Evolutionary conservation across 2,888 invertebrate genomes (phyloP).

Genomic region (Flexamia atlantica): DNA sequence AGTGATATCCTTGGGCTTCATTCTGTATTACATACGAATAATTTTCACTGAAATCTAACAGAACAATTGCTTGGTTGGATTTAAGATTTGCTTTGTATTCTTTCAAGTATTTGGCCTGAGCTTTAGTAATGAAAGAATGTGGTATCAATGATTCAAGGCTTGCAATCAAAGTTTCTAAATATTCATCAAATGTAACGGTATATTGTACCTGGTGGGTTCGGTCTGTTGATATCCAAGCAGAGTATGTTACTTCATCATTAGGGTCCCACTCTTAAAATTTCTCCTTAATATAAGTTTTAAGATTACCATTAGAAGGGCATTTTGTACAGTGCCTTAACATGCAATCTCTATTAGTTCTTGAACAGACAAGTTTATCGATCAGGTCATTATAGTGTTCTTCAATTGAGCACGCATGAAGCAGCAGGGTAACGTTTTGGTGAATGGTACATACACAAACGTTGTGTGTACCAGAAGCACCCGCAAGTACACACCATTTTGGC

Average conservation of each 20-base stretch:
- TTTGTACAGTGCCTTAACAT: conserved; percentile 54
- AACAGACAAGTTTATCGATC: conserved; percentile 47
- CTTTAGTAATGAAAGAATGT: conserved; percentile 34
- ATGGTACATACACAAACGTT: conserved; percentile 52
- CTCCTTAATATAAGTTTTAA: conserved; percentile 42
- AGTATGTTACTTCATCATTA: conserved; percentile 12
- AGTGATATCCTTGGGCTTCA: conserved; percentile 55
- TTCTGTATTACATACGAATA: conserved; percentile 45
- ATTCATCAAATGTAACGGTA: conserved; percentile 1
- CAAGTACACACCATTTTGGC: conserved; percentile 43
- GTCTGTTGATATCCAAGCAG: conserved; percentile 21
- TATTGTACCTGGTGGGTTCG: neutral
- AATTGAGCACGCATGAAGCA: neutral
- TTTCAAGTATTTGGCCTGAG: conserved; percentile 16
- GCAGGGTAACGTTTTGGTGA: conserved; percentile 61
- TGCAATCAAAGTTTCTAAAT: conserved; percentile 24
- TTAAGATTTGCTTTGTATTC: conserved; percentile 32
- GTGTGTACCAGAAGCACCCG: conserved; percentile 61
- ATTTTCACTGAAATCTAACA: conserved; percentile 50
- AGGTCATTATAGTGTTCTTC: conserved; percentile 50
- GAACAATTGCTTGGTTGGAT: conserved; percentile 13
- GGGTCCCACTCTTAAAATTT: conserved; percentile 33
- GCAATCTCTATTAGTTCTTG: conserved; percentile 48
- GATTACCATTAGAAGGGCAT: conserved; percentile 43
- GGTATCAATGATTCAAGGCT: conserved; percentile 8